Evolutionary conservation across 2,797 vertebrate genomes (phyloP), one percentile per base, ranked within the genome.

Genomic region (Tympanoctomys barrerae): DNA sequence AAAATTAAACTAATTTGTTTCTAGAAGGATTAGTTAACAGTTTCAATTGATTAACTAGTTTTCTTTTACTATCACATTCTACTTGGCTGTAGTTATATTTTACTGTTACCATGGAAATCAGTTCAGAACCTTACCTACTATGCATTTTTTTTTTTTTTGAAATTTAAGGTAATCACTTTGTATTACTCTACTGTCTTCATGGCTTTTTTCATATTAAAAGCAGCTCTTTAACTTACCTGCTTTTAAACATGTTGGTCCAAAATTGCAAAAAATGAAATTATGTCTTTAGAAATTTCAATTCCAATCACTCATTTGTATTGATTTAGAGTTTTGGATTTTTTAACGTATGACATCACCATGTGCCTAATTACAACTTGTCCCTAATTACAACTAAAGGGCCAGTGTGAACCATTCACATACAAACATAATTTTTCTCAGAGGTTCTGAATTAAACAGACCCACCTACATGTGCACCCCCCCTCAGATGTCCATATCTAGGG

Each of bases 161-260:
- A 70, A 80, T 81, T 68, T 77, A 61, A 88, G 33, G 59, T 61
- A 77, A 26, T 62, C n/a, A 61, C 89, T 16, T 26, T 62, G 77
- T 31, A 52, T 81, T 83, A 61, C 49, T 90, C 96, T 79, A 79
- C 93, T 96, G 91, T 92, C 82, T 94, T 96, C 94, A 94, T 46
- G 93, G 42, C 93, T 28, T 84, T 87, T 85, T 18, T 36, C 59
- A n/a, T 95, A 83, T 49, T 89, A 68, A 89, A 80, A n/a, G n/a
- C 19, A 68, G 42, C 87, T 93, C 61, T 89, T 61, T 89, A 73
- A 93, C 64, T 49, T 33, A 93, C 1, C 16, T 78, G 62, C 70
- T 89, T 94, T 96, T 90, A 75, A 46, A 88, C 8, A 22, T 49
- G 28, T 92, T 83, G 64, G 66, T 57, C 66, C 54, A 92, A 79